phyloP scores from a whole-genome alignment of 2,888 invertebrate genomes.

The Ophion slaviceki region DNA sequence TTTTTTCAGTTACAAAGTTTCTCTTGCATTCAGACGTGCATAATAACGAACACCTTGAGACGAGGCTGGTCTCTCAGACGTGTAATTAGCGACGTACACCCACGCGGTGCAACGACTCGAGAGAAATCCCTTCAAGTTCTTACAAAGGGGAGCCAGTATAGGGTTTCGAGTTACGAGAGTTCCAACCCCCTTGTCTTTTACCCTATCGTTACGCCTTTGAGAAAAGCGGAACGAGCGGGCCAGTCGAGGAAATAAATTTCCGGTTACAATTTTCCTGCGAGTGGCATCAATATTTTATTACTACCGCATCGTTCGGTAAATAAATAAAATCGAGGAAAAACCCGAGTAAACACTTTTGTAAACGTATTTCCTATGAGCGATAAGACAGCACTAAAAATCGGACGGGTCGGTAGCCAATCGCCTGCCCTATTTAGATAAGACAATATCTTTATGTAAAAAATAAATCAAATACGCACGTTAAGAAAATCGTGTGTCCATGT shows the following conservation, averaged over 20 bases:
- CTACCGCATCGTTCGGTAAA: background rate
- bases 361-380: background rate
- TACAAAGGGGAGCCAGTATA: constrained; percentile 18
- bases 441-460: background rate
- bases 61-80: constrained; percentile 42
- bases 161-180: constrained; percentile 39
- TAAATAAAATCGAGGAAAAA: background rate
- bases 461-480: background rate
- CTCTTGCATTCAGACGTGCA: constrained; percentile 25
- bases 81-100: constrained; percentile 62
- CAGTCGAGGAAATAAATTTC: background rate
- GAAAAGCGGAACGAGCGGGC: background rate
- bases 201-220: constrained; percentile 36
- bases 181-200: constrained; percentile 42
- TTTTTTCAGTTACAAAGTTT: constrained; percentile 43
- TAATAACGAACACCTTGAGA: constrained; percentile 45
- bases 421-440: background rate
- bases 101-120: constrained; percentile 32
- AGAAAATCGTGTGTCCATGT: background rate
- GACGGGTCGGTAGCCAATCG: background rate
- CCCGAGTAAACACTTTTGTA: background rate
- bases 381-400: background rate
- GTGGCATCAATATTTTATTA: background rate
- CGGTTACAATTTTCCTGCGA: constrained; percentile 6
- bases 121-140: constrained; percentile 8